Conservation (phyloP, 1,140 invertebrate genomes). For the Globodera rostochiensis region DNA sequence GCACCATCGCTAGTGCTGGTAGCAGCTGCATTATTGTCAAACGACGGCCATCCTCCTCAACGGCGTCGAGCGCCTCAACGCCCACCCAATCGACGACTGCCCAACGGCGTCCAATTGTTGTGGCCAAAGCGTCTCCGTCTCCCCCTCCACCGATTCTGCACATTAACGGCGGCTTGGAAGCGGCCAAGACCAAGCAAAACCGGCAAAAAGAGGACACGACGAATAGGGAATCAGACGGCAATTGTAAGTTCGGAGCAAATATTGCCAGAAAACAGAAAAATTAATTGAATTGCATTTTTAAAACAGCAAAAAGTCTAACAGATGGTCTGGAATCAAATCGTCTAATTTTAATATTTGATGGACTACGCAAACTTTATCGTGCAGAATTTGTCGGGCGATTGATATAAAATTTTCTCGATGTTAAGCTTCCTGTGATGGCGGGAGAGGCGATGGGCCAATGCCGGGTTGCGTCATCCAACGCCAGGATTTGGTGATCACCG, state of each 20-base stretch:
- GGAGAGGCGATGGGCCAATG: no score
- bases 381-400: no score
- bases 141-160: neutral
- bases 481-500: no score
- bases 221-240: neutral
- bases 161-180: neutral
- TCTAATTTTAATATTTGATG: no score
- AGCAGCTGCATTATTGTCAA: neutral
- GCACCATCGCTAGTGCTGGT: no score
- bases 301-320: no score
- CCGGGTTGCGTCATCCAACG: no score
- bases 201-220: neutral
- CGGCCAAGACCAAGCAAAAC: neutral
- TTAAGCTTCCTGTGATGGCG: no score
- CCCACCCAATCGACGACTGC: slow-evolving; percentile 20
- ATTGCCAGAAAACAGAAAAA: slow-evolving; percentile 34
- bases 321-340: no score
- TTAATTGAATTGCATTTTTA: slow-evolving; percentile 13
- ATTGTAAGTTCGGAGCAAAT: slow-evolving; percentile 37
- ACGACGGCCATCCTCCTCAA: neutral
- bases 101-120: slow-evolving; percentile 20
- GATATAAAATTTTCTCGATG: no score
- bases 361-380: no score
- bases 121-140: neutral
- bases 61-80: slow-evolving; percentile 14